Conservation (phyloP, 2,797 vertebrate species). For the Phalloptychus januarius region DNA sequence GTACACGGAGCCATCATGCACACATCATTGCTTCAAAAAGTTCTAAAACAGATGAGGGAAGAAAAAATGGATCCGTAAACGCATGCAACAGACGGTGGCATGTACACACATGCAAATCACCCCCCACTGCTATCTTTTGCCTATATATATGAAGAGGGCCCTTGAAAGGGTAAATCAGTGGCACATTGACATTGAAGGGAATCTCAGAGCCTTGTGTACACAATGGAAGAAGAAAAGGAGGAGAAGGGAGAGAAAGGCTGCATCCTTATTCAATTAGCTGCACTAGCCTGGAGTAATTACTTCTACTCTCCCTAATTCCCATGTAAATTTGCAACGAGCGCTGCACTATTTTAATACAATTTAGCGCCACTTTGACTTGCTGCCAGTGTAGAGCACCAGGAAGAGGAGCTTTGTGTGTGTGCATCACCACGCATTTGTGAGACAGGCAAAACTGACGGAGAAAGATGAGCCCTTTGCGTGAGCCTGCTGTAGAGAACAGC, state of each 20-base stretch:
- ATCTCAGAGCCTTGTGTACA: slow-evolving; percentile 46
- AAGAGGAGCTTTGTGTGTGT: slow-evolving; percentile 43
- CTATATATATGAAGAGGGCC: slow-evolving; percentile 40
- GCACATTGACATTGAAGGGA: slow-evolving; percentile 76
- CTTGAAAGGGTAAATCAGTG: slow-evolving; percentile 68
- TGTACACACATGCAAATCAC: slow-evolving; percentile 16
- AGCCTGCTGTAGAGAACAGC: slow-evolving; percentile 38
- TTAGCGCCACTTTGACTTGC: slow-evolving; percentile 76
- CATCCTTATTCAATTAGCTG: slow-evolving; percentile 80
- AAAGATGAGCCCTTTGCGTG: slow-evolving; percentile 64
- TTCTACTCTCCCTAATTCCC: slow-evolving; percentile 80
- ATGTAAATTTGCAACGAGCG: slow-evolving; percentile 80
- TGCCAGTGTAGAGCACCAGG: slow-evolving; percentile 66
- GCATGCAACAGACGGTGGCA: slow-evolving; percentile 27
- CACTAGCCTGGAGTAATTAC: slow-evolving; percentile 79
- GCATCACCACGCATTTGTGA: slow-evolving; percentile 33
- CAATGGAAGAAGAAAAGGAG: slow-evolving; percentile 54
- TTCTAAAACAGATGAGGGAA: slow-evolving; percentile 24
- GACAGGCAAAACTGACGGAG: slow-evolving; percentile 53
- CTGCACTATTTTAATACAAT: slow-evolving; percentile 83
- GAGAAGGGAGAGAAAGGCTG: slow-evolving; percentile 68
- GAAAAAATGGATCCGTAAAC: slow-evolving; percentile 12
- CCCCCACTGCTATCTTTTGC: slow-evolving; percentile 34
- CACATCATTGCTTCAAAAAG: slow-evolving; percentile 24
- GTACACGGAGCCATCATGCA: slow-evolving; percentile 29